phyloP scores from a whole-genome alignment of 2,888 invertebrate genomes.

The Drosophila multiciliata region DNA sequence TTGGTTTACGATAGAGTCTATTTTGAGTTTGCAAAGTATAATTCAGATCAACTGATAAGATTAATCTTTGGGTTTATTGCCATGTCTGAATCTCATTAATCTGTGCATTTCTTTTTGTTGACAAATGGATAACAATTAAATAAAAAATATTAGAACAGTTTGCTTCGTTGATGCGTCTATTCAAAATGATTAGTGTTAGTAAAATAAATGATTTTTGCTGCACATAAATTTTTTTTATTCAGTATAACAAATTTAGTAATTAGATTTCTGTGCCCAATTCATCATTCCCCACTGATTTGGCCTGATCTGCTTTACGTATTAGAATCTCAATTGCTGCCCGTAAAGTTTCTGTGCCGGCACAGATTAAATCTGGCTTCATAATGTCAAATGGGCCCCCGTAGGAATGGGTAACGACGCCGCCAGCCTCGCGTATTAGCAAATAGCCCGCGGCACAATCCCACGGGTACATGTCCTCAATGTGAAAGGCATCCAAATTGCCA shows the following conservation, averaged over 20 bases:
- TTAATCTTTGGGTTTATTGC: conserved; percentile 26
- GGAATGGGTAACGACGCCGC: conserved; percentile 89
- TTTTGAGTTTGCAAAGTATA: conserved; percentile 13
- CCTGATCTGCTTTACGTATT: conserved; percentile 86
- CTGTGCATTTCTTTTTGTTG: not conserved
- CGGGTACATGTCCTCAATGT: conserved; percentile 89
- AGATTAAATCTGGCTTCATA: conserved; percentile 87
- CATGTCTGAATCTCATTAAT: conserved; percentile 5
- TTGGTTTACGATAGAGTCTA: conserved; percentile 6
- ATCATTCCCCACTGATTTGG: conserved; percentile 71
- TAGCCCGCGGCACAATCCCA: conserved; percentile 93
- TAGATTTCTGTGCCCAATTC: conserved; percentile 20
- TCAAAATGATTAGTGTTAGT: not conserved
- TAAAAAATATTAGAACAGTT: not conserved
- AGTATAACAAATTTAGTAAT: not conserved
- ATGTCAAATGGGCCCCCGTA: conserved; percentile 86
- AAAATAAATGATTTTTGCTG: too few species aligned
- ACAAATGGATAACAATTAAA: not conserved
- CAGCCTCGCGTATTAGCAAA: conserved; percentile 91
- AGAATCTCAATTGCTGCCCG: conserved; percentile 85
- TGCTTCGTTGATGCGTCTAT: not conserved
- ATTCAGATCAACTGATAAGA: conserved; percentile 15
- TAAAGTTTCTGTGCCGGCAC: conserved; percentile 85
- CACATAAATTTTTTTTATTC: not conserved
- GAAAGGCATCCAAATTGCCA: conserved; percentile 89